Base-by-base conservation (phyloP, 2,888 invertebrate genomes). In the Ophioninae sp. region DNA sequence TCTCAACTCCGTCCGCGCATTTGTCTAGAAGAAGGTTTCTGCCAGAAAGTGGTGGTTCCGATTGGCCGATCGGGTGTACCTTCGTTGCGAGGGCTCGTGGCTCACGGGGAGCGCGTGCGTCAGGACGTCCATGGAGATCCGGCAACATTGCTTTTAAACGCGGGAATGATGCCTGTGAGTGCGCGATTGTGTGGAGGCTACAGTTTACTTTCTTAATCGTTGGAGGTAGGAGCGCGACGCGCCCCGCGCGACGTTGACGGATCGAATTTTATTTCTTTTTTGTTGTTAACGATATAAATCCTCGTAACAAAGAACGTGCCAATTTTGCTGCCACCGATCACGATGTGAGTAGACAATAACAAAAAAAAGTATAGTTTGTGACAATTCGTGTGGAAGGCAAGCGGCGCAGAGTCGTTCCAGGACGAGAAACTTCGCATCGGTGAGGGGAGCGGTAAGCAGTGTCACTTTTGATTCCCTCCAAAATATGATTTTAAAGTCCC, bases 111-210 rank as follows among this genome's bases (percentile, higher is more conserved):
- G 78, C 50, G 78, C 69, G 13, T 64, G 30, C 56, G 65, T 10
- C 8, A 56, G 30, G 61, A 72, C 44, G 75, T 57, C 67, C 75
- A 61, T 72, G 37, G 23, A 72, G 7, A 82, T 81, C 41, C 69
- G 88, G 79, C 85, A 86, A 85, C 88, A 39, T 20, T 56, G 89
- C 76, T 7, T 41, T 5, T 20, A 21, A 79, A 81, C 68, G 73
- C 85, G 82, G 72, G 74, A 79, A 59, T 56, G 67, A 65, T 59
- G 65, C 39, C 72, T 23, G 41, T 44, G 57, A 61, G 81, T 74
- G 82, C 81, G 39, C 57, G 39, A 20, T 41, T 69, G 62, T 23
- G n/a, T 64, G 17, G 83, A 82, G 85, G 56, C 65, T 37, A 85
- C 80, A 67, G 74, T 83, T 64, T 67, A 44, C 67, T 81, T 67